Conservation (phyloP, 2,797 vertebrate species). For the Amblyopsis hoosieri region DNA sequence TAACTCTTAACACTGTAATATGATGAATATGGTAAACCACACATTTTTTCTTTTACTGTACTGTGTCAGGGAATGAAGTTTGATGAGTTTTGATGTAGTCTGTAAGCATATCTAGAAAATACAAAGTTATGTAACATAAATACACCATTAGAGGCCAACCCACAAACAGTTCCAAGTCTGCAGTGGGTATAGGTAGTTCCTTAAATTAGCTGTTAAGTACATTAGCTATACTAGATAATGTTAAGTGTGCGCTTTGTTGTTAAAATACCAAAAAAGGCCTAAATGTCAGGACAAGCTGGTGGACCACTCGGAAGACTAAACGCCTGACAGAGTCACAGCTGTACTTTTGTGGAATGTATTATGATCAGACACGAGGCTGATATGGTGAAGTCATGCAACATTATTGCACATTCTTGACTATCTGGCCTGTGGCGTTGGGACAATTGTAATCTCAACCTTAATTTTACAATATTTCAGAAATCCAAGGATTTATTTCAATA, state of each 20-base stretch:
- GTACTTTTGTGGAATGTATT: conserved; percentile 8
- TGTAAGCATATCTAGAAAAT: not conserved
- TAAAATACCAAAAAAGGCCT: no score
- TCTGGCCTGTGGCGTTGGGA: conserved; percentile 4
- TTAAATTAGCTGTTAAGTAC: no score
- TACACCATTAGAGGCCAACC: conserved; percentile 39
- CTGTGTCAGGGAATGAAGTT: not conserved
- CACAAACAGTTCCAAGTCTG: conserved; percentile 1
- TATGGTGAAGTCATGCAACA: conserved; percentile 24
- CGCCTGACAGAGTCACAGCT: conserved; percentile 8
- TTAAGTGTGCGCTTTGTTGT: not conserved
- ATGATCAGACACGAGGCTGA: conserved; percentile 20
- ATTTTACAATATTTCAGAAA: no score
- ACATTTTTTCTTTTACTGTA: no score
- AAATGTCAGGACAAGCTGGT: conserved; percentile 20
- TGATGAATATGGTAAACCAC: no score
- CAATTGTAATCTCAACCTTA: not conserved
- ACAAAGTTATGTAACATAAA: not conserved
- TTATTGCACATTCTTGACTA: conserved; percentile 18
- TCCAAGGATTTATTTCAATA: no score
- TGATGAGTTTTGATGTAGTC: not conserved
- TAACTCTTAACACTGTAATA: no score
- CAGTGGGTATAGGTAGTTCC: no score
- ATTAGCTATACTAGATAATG: conserved; percentile 4
- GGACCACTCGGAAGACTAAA: not conserved